Evolutionary conservation across 2,113 vertebrate species (phyloP).

Genomic region (Osmerus mordax): DNA sequence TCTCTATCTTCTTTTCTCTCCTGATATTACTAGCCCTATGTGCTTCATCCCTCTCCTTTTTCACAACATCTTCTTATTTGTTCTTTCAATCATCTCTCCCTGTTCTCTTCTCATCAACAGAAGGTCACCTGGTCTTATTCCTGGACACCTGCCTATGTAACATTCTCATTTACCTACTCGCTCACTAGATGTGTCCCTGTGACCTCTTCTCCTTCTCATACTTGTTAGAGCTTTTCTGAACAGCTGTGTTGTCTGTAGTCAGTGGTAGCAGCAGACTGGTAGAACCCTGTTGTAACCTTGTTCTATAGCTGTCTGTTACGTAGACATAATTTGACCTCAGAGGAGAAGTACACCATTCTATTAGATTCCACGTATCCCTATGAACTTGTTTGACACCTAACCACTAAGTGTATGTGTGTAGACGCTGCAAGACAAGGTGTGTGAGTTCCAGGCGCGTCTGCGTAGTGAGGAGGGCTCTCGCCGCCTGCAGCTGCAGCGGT

Average conservation of each 20-base stretch:
- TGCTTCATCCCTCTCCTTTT: background rate
- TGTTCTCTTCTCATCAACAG: slow-evolving; percentile 12
- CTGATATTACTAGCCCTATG: too few relatives aligned
- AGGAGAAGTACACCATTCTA: too few relatives aligned
- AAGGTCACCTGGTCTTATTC: slow-evolving; percentile 42
- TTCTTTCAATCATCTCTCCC: background rate
- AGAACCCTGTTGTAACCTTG: too few relatives aligned
- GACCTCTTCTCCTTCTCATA: background rate
- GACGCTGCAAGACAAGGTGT: slow-evolving; percentile 73
- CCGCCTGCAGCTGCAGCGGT: slow-evolving; percentile 51
- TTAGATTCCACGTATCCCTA: too few relatives aligned
- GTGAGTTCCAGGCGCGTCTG: slow-evolving; percentile 69
- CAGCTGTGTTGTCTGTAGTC: too few relatives aligned
- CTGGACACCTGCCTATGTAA: slow-evolving; percentile 52
- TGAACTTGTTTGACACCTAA: background rate
- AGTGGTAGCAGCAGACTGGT: background rate
- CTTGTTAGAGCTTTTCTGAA: too few relatives aligned
- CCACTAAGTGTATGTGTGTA: slow-evolving; percentile 37
- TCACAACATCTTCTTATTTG: background rate
- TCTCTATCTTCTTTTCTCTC: background rate
- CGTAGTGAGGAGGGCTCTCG: slow-evolving; percentile 62
- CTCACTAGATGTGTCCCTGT: background rate
- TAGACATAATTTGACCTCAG: too few relatives aligned
- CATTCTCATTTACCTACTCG: slow-evolving; percentile 22
- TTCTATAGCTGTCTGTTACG: too few relatives aligned